Conservation (phyloP, 64 coral and sea anemone genomes). For the Montipora efflorescens region DNA sequence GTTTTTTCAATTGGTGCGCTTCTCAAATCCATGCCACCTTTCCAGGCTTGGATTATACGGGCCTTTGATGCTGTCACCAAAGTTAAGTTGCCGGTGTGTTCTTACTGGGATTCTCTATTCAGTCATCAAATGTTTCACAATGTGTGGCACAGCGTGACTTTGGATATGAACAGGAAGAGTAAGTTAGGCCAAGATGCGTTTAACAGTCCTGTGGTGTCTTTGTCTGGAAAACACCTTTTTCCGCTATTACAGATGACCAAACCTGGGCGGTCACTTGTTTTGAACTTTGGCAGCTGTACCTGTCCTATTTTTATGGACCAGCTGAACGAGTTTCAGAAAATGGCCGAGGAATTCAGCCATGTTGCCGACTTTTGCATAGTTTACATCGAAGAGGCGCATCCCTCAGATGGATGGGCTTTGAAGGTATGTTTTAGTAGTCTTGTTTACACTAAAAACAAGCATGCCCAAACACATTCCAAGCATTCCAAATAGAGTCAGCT, state of each 20-base stretch:
- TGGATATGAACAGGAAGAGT: constrained; percentile 67
- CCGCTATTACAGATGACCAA: constrained; percentile 45
- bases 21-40: constrained; percentile 8
- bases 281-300: constrained; percentile 89
- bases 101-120: constrained; percentile 67
- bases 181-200: constrained; percentile 7
- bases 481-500: background rate
- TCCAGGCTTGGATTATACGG: background rate
- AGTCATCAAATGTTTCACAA: constrained; percentile 57
- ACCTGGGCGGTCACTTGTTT: constrained; percentile 66
- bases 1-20: constrained; percentile 38
- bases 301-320: constrained; percentile 83
- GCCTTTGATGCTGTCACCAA: constrained; percentile 36
- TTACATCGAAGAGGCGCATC: constrained; percentile 92
- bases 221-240: constrained; percentile 27
- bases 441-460: background rate
- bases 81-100: constrained; percentile 8
- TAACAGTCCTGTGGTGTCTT: constrained; percentile 29
- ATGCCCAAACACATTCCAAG: constrained; percentile 8
- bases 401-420: constrained; percentile 90
- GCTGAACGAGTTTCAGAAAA: constrained; percentile 57
- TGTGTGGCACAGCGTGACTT: constrained; percentile 46
- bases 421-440: constrained; percentile 51
- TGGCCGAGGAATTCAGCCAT: constrained; percentile 73
- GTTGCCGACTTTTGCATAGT: constrained; percentile 87